A percentile compares a stretch with the other conserved stretches of the same genome.
These are phyloP conservation scores for Mormyrus proboscirostris DNA, from an alignment of 2,797 vertebrate genomes.

Conservation along the genomic window DNA sequence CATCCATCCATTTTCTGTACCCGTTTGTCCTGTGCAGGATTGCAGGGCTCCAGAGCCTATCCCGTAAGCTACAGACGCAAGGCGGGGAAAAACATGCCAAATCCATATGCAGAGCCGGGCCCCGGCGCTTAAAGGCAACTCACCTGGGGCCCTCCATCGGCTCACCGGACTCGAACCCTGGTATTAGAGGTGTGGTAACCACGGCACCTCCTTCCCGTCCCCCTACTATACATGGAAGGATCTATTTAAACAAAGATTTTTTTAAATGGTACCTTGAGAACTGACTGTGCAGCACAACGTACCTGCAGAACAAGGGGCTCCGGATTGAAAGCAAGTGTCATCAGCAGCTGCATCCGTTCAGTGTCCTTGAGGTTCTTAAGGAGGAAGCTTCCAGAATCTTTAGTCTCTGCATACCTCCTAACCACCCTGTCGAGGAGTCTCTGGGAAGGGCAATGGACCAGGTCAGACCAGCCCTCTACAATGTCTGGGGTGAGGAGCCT, in stretches of 20 bases:
- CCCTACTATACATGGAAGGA: background rate
- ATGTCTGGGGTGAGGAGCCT: constrained; percentile 93
- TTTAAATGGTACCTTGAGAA: background rate
- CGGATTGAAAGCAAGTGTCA: constrained; percentile 90
- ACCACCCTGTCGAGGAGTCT: constrained; percentile 92
- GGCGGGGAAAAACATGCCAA: background rate
- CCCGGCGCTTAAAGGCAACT: constrained; percentile 88
- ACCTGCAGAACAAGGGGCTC: constrained; percentile 89
- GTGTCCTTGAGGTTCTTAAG: constrained; percentile 97
- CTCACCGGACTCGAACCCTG: constrained; percentile 72
- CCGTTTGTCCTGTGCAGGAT: background rate
- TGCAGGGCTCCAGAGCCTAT: background rate
- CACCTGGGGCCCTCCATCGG: constrained; percentile 89
- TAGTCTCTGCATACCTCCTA: constrained; percentile 93
- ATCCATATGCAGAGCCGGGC: constrained; percentile 44
- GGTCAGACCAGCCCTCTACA: constrained; percentile 96
- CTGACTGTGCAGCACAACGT: constrained; percentile 18
- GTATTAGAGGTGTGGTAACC: background rate
- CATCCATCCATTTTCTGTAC: background rate
- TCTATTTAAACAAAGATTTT: background rate
- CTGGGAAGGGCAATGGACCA: constrained; percentile 97
- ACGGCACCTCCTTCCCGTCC: background rate
- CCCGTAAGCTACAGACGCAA: background rate
- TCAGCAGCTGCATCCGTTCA: constrained; percentile 94
- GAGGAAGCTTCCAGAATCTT: constrained; percentile 96